Evolutionary conservation across 2,888 invertebrate species (phyloP).

Genomic region (Synanthedon formicaeformis): DNA sequence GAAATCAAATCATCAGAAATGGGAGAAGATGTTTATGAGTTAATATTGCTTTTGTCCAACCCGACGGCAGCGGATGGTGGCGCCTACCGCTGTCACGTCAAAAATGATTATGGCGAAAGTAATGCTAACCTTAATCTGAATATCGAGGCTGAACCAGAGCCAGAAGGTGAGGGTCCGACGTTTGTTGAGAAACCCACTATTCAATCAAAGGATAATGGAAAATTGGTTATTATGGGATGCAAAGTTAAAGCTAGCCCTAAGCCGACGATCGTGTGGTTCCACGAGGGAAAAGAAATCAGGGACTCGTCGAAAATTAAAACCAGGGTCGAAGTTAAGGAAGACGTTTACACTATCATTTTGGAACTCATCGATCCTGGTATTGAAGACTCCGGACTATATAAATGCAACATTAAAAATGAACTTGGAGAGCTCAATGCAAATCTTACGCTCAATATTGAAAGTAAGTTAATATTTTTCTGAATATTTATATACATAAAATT

Average conservation of each 20-base stretch:
- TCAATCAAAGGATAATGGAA: conserved; percentile 76
- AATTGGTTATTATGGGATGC: conserved; percentile 64
- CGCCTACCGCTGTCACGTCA: conserved; percentile 87
- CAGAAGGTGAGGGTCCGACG: conserved; percentile 92
- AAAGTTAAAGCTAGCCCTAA: conserved; percentile 64
- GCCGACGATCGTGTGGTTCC: conserved; percentile 65
- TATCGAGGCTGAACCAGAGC: conserved; percentile 96
- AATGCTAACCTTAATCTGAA: conserved; percentile 97
- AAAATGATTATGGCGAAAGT: conserved; percentile 96
- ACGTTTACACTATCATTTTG: conserved; percentile 87
- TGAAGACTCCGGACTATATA: conserved; percentile 97
- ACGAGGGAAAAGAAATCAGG: conserved; percentile 74
- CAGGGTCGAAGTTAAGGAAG: conserved; percentile 80
- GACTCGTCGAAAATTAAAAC: conserved; percentile 87
- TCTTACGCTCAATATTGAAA: conserved; percentile 97
- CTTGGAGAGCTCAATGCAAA: conserved; percentile 98
- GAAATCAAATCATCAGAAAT: conserved; percentile 81
- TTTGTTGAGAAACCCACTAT: conserved; percentile 93
- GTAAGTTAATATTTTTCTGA: conserved; percentile 66
- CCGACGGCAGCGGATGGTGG: conserved; percentile 69
- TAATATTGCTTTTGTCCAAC: conserved; percentile 74
- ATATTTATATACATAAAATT: neutral
- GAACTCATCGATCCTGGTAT: conserved; percentile 91
- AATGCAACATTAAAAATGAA: conserved; percentile 96
- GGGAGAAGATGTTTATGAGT: conserved; percentile 88